These are phyloP conservation scores for Empis stercorea DNA, from an alignment of 2,888 invertebrate genomes.

Conservation along the genomic window DNA sequence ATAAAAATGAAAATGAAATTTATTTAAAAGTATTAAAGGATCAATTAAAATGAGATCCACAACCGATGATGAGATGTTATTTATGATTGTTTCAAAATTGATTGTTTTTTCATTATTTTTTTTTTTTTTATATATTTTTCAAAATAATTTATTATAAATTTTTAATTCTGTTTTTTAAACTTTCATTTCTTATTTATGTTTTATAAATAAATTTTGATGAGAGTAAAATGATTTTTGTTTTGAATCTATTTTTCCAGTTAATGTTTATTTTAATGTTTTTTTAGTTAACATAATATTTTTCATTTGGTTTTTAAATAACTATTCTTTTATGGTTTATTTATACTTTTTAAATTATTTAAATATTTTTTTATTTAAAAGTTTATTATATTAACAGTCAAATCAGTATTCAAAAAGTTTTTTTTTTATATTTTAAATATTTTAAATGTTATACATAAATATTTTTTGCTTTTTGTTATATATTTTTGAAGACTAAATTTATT, in stretches of 20 bases:
- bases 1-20: no score
- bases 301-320: slow-evolving; percentile 7
- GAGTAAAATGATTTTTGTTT: slow-evolving; percentile 1
- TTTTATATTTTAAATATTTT: not conserved
- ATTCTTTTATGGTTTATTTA: not conserved
- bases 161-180: slow-evolving; percentile 6
- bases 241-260: slow-evolving; percentile 1
- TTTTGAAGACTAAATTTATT: not conserved
- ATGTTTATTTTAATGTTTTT: not conserved
- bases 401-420: not conserved
- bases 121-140: no score
- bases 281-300: slow-evolving; percentile 5
- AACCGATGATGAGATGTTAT: slow-evolving; percentile 16
- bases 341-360: not conserved
- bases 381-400: not conserved
- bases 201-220: not conserved
- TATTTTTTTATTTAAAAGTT: not conserved
- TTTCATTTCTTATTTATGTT: not conserved
- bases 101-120: slow-evolving; percentile 15
- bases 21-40: not conserved
- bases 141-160: slow-evolving; percentile 9
- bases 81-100: slow-evolving; percentile 21
- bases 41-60: slow-evolving; percentile 12
- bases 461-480: no score
- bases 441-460: no score